Evolutionary conservation across 1,140 invertebrate species (phyloP).

Genomic region (Choristoneura fumiferana): DNA sequence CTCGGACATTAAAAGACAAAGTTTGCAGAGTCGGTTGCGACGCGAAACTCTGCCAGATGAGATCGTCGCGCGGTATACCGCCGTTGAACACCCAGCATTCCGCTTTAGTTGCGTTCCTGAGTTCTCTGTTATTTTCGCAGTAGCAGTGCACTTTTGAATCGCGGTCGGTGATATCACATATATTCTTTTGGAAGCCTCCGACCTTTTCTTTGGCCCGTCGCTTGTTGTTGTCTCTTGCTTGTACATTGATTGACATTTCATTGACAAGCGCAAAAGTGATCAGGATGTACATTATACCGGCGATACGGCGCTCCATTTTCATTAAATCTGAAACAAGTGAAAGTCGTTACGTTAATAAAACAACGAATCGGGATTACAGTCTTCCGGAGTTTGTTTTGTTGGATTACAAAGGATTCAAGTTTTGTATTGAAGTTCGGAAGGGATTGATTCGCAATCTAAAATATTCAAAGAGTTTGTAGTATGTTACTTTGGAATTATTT

Average conservation of each 20-base stretch:
- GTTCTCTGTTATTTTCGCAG: conserved; percentile 67
- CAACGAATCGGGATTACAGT: background rate
- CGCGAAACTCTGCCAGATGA: conserved; percentile 84
- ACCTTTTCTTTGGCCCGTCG: conserved; percentile 64
- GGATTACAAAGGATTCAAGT: background rate
- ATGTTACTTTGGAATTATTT: conserved; percentile 19
- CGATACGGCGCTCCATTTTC: conserved; percentile 58
- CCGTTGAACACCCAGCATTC: conserved; percentile 84
- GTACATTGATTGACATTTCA: conserved; percentile 64
- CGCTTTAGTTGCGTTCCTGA: conserved; percentile 70
- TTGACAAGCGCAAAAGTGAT: conserved; percentile 64
- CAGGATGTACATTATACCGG: conserved; percentile 57
- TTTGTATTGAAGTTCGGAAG: background rate
- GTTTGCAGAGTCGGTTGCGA: conserved; percentile 84
- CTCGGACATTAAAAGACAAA: conserved; percentile 84
- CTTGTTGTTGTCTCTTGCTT: conserved; percentile 63
- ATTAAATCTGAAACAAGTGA: conserved; percentile 65
- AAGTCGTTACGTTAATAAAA: conserved; percentile 28
- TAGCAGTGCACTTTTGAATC: conserved; percentile 75
- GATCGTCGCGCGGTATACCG: conserved; percentile 80
- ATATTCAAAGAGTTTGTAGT: background rate
- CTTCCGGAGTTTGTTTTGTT: conserved; percentile 8
- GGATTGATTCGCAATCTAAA: background rate
- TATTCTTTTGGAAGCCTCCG: conserved; percentile 68
- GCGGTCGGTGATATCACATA: conserved; percentile 70